Evolutionary conservation across 2,113 vertebrate genomes (phyloP), one percentile per base, ranked within the genome.

Genomic region (Pantherophis guttatus): DNA sequence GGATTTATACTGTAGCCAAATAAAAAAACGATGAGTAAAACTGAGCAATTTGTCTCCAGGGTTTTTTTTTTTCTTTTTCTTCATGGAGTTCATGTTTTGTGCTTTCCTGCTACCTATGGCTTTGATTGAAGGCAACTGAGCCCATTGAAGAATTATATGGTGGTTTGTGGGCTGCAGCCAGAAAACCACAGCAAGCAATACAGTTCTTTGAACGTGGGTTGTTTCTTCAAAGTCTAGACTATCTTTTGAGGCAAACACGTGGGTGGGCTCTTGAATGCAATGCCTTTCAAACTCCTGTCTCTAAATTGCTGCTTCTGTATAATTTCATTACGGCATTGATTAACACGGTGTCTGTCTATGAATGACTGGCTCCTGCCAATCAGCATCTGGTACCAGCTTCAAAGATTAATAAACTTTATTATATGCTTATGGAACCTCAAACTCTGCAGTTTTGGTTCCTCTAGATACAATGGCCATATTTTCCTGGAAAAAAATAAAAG

Each of bases 11-110:
- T 19, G 70, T 81, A 39, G n/a, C 70, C 70, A 39, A 81, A 81
- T 81, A 48, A 19, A 81, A 81, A 39, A 91, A 95, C 92, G 93
- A 94, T 88, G 91, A 94, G 94, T 53, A 86, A 17, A 93, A 21
- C 15, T n/a, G 6, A 95, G 54, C 29, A 87, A 81, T 81, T 92
- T 85, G 53, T 44, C 59, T 62, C 55, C 50, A 75, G 1, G 19
- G 55, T 4, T 19, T 21, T 4, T 58, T 26, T 26, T 3, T 55
- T 91, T 1, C 0, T 0, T 91, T 48, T 48, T 48, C 44, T 48
- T 62, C 15, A 5, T 13, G 1, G 44, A 87, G 48, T 24, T 87
- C 7, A 52, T 33, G 29, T 21, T 23, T 55, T 24, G 8, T 12
- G 19, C 39, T 55, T 19, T 53, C 29, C 57, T 33, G 12, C 57